Evolutionary conservation across 2,888 invertebrate species (phyloP).

Genomic region (Chrysolina americana): DNA sequence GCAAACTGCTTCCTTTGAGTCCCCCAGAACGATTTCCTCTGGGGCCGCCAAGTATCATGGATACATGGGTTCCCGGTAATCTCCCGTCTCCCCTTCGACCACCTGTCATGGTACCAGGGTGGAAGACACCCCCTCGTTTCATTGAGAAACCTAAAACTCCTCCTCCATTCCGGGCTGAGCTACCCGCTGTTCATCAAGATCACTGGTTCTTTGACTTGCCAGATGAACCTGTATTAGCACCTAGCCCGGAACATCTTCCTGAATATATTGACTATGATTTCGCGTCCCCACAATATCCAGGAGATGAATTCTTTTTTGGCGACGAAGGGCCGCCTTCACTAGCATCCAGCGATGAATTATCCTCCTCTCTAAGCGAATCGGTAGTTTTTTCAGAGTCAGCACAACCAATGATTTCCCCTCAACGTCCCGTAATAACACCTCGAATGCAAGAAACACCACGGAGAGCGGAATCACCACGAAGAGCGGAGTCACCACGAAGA

Average conservation of each 20-base stretch:
- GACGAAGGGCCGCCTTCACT: not conserved
- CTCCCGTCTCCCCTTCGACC: constrained; percentile 18
- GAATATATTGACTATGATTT: not conserved
- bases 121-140: constrained; percentile 21
- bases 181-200: constrained; percentile 7
- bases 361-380: not conserved
- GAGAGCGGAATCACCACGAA: too few species aligned
- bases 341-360: not conserved
- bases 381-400: too few species aligned
- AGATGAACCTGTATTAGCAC: not conserved
- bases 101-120: not conserved
- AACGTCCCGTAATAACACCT: not conserved
- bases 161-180: not conserved
- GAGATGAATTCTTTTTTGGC: constrained; percentile 12
- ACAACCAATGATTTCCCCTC: not conserved
- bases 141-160: constrained; percentile 6
- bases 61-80: constrained; percentile 1
- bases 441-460: not conserved
- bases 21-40: constrained; percentile 1
- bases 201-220: constrained; percentile 17
- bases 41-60: not conserved
- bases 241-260: constrained; percentile 1
- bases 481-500: too few species aligned
- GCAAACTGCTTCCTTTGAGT: not conserved
- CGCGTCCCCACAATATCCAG: not conserved